phyloP scores from a whole-genome alignment of 2,113 vertebrate genomes.

The Corvus cornix region DNA sequence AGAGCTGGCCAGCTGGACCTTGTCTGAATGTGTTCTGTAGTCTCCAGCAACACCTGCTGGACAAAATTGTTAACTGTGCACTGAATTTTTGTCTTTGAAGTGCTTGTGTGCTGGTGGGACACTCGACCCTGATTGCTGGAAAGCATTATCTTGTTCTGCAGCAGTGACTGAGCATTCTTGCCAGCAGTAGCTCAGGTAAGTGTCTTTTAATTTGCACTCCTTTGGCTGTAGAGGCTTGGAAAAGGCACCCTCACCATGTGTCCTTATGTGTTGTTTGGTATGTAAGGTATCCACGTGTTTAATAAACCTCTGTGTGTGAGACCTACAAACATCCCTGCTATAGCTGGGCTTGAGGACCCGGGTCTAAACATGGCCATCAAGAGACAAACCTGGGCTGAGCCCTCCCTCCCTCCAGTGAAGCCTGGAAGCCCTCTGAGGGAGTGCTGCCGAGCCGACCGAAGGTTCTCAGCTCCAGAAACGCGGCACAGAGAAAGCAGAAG shows the following conservation, averaged over 20 bases:
- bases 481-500: not conserved
- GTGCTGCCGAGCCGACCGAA: accelerated
- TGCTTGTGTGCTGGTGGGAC: not conserved
- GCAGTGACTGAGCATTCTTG: not conserved
- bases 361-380: not conserved
- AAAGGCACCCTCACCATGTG: not conserved
- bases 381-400: not conserved
- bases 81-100: not conserved
- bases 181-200: not conserved
- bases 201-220: not conserved
- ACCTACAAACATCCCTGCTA: not conserved
- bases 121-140: not conserved
- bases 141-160: not conserved
- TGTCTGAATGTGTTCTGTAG: not conserved
- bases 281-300: not conserved
- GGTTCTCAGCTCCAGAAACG: not conserved
- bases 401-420: not conserved
- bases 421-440: accelerated
- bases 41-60: conserved; percentile 58
- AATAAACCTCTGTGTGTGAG: not conserved
- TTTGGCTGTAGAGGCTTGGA: not conserved
- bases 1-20: not conserved
- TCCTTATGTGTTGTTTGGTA: not conserved
- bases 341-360: not conserved
- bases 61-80: not conserved